A percentile compares a stretch with the other conserved stretches of the same genome.
Evolutionary conservation across 2,113 vertebrate genomes (phyloP).

Genomic region (Plecotus auritus): DNA sequence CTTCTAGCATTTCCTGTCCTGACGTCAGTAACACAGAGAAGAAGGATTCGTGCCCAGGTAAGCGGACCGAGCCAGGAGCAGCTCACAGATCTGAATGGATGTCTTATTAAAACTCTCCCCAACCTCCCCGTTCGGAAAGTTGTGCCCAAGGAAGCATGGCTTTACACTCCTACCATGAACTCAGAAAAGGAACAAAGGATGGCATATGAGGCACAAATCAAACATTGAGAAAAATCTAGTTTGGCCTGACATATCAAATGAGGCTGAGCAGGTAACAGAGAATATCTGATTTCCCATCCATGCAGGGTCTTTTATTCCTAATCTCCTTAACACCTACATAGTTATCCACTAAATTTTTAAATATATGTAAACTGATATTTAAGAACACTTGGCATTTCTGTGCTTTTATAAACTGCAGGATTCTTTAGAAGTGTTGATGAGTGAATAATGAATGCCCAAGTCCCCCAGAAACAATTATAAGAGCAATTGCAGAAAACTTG

Average conservation of each 20-base stretch:
- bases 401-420: neutral
- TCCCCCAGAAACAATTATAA: neutral
- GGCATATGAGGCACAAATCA: neutral
- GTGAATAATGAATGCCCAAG: fast-evolving
- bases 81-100: neutral
- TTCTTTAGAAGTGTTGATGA: neutral
- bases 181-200: neutral
- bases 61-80: fast-evolving
- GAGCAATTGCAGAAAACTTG: neutral
- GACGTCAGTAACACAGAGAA: fast-evolving
- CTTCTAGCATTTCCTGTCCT: neutral
- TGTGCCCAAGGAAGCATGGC: neutral
- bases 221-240: neutral
- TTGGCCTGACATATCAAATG: neutral
- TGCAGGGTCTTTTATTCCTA: neutral
- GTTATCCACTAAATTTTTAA: neutral
- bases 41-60: neutral
- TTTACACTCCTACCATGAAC: neutral
- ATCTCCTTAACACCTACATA: neutral
- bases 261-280: neutral
- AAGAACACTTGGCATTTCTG: neutral
- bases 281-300: neutral
- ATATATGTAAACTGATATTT: neutral
- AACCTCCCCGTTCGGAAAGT: neutral
- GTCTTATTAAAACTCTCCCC: neutral